Base-by-base conservation (phyloP, 2,888 invertebrate species). In the Plebejus anna region DNA sequence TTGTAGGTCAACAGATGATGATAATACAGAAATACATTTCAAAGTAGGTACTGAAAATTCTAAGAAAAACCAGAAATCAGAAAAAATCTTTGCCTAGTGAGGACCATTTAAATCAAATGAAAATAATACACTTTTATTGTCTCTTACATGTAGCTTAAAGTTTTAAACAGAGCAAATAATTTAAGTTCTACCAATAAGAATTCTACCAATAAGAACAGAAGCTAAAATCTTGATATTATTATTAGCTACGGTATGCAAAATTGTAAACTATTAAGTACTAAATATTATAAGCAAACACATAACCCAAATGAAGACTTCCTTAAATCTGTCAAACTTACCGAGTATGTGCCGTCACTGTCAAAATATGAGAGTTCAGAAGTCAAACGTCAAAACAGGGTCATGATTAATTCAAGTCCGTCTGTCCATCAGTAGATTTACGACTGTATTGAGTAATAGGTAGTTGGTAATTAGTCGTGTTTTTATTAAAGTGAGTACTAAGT, bases 311-410 rank as follows among this genome's bases (percentile, higher is more conserved):
- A 61, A 61, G 61, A 28, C 61, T 61, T 61, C 22, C 61, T 61
- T 28, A 28, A 61, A 61, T 61, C 9, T 22, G 22, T 61, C 61
- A 28, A 61, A 61, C 6, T 61, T 11, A 28, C 22, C 61, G 22
- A 22, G 59, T 61, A 32, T 16, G 66, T 36, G 61, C 61, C 28
- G 61, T 61, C 61, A 61, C 66, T 66, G 66, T 66, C 66, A 66
- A 32, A 66, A 66, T 66, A 66, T 32, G 32, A 66, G 66, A 36
- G 66, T 66, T 66, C 66, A 66, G 66, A 66, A 66, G 66, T 66
- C 66, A 66, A 66, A 66, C 66, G 66, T 66, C 66, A 66, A 66
- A 32, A 66, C 66, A 66, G 32, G 66, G 66, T 66, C 66, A 32
- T 36, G 66, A 66, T 36, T 66, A 66, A 66, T 66, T 66, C 66